Base-by-base conservation (phyloP, 2,797 vertebrate genomes). In the Hybognathus amarus region DNA sequence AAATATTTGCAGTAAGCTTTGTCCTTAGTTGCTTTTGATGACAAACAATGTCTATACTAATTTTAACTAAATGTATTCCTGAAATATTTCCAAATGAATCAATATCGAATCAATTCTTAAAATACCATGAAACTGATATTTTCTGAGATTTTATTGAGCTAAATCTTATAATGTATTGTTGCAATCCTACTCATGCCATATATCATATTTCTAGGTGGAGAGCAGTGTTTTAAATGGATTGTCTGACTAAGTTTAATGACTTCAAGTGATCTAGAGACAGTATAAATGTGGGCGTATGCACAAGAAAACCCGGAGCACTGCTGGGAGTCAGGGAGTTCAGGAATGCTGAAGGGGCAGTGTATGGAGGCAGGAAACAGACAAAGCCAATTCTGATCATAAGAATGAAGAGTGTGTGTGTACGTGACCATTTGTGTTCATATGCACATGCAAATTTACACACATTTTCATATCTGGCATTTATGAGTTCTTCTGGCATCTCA, bases 311-410 rank as follows among this genome's bases (percentile, higher is more conserved):
- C 75, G 5, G 36, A 77, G 45, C 77, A 67, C 66, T 64, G 70
- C 27, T 82, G 80, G 81, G 83, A 83, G 68, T 85, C 68, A 38
- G 54, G 78, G 70, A 84, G 82, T 73, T 83, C 67, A 70, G 70
- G 78, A 85, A 80, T 79, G 54, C 67, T 70, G 10, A 70, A 70
- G 74, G 82, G 78, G 66, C 24, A 52, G 77, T n/a, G 59, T 71
- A 22, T 73, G 63, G 45, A 74, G 85, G 84, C 79, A 80, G 87
- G 84, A 88, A 83, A 74, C 36, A n/a, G 45, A 83, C 77, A 12
- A 83, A 85, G 79, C 69, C 61, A 70, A 86, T 86, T n/a, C 77
- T 63, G 75, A 87, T 86, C 82, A 66, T 61, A 76, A 45, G 68
- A 84, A 85, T 70, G 82, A 66, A 87, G 63, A 85, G 63, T 85